phyloP scores from a whole-genome alignment of 64 coral and sea anemone species.

The Platygyra sinensis region DNA sequence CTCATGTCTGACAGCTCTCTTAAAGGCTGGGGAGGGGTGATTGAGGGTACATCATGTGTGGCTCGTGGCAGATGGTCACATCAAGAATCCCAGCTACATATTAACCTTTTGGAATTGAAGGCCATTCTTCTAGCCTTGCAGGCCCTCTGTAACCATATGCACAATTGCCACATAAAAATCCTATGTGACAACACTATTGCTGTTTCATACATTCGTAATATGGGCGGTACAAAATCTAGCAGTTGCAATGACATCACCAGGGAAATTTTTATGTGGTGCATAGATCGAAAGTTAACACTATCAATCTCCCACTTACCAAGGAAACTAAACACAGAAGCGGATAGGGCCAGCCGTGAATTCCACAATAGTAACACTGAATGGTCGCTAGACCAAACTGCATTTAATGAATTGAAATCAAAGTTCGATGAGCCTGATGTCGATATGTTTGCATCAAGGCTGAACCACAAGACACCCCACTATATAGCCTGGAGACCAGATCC shows the following conservation, averaged over 20 bases:
- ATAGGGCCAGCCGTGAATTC: slow-evolving; percentile 49
- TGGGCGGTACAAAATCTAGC: slow-evolving; percentile 57
- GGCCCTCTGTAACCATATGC: slow-evolving; percentile 6
- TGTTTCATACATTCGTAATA: slow-evolving; percentile 42
- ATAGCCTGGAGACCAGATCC: slow-evolving; percentile 56
- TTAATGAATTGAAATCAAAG: slow-evolving; percentile 14
- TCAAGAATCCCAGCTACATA: slow-evolving; percentile 26
- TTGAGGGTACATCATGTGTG: slow-evolving; percentile 30
- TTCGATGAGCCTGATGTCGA: slow-evolving; percentile 41
- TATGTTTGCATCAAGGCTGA: slow-evolving; percentile 60
- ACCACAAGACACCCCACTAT: slow-evolving; percentile 38
- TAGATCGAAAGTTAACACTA: slow-evolving; percentile 18
- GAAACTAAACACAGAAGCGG: slow-evolving; percentile 54
- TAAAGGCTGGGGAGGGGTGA: slow-evolving; percentile 55
- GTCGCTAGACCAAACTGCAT: slow-evolving; percentile 17
- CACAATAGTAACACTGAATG: slow-evolving; percentile 57
- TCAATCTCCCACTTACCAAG: slow-evolving; percentile 42
- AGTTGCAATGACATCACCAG: slow-evolving; percentile 60
- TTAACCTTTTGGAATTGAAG: slow-evolving; percentile 43
- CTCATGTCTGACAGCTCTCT: slow-evolving; percentile 27
- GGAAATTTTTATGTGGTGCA: slow-evolving; percentile 53
- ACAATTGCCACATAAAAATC: slow-evolving; percentile 39
- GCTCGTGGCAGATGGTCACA: slow-evolving; percentile 55
- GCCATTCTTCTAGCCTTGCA: slow-evolving; percentile 41
- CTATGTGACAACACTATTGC: slow-evolving; percentile 65